phyloP scores from a whole-genome alignment of 2,797 vertebrate species.

The Zalophus californianus region DNA sequence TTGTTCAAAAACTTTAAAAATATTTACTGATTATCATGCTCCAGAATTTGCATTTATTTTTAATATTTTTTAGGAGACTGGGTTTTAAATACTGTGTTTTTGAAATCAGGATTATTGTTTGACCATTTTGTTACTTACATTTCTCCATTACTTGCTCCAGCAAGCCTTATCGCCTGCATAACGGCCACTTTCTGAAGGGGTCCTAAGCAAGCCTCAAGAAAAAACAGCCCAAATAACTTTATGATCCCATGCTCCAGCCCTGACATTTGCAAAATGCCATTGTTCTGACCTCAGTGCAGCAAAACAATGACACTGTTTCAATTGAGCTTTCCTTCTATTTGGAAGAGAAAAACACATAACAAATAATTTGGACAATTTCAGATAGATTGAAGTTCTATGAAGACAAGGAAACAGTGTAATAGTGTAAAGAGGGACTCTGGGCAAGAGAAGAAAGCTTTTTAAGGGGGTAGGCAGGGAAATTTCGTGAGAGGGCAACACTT shows the following conservation, averaged over 20 bases:
- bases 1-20: background rate
- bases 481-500: background rate
- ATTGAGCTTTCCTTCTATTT: background rate
- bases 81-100: background rate
- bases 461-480: background rate
- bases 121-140: background rate
- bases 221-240: background rate
- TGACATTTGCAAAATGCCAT: background rate
- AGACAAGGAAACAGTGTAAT: background rate
- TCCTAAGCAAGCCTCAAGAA: background rate
- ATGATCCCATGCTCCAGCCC: background rate
- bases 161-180: background rate
- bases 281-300: background rate
- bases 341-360: background rate
- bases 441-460: background rate
- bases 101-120: background rate
- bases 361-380: conserved; percentile 10
- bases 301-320: background rate
- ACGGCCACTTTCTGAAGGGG: background rate
- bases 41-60: conserved; percentile 8
- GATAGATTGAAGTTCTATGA: background rate
- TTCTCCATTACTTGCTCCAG: background rate
- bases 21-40: background rate
- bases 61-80: background rate
- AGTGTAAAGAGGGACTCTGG: background rate